These are phyloP conservation scores for Amiota minor DNA, from an alignment of 2,888 invertebrate genomes.

Conservation along the genomic window DNA sequence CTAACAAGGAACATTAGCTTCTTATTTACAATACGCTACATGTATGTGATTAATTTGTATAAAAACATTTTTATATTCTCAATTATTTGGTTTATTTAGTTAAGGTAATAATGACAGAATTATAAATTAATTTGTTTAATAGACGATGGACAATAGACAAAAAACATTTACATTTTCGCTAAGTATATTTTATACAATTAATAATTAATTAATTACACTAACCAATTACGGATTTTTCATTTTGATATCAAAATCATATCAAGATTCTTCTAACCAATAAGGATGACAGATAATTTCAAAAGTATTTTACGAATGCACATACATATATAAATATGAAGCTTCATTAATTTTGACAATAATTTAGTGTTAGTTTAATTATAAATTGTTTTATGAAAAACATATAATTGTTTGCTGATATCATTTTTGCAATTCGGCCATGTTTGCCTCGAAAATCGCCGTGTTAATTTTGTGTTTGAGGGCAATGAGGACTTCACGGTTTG, in stretches of 20 bases:
- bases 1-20: no score
- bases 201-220: not conserved
- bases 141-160: not conserved
- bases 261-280: not conserved
- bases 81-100: constrained; percentile 23
- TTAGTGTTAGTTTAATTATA: no score
- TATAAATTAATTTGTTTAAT: not conserved
- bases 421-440: constrained; percentile 76
- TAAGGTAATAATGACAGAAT: not conserved
- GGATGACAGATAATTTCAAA: not conserved
- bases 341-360: no score
- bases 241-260: not conserved
- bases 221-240: not conserved
- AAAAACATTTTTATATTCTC: not conserved
- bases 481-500: constrained; percentile 76
- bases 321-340: not conserved
- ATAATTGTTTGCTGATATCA: constrained; percentile 36
- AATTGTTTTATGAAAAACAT: not conserved
- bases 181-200: constrained; percentile 1
- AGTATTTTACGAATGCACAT: not conserved
- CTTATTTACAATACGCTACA: no score
- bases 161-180: constrained; percentile 20
- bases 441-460: constrained; percentile 78
- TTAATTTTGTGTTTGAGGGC: constrained; percentile 78
- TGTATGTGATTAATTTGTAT: no score